Evolutionary conservation across 2,113 vertebrate species (phyloP).

Genomic region (Hippocampus zosterae): DNA sequence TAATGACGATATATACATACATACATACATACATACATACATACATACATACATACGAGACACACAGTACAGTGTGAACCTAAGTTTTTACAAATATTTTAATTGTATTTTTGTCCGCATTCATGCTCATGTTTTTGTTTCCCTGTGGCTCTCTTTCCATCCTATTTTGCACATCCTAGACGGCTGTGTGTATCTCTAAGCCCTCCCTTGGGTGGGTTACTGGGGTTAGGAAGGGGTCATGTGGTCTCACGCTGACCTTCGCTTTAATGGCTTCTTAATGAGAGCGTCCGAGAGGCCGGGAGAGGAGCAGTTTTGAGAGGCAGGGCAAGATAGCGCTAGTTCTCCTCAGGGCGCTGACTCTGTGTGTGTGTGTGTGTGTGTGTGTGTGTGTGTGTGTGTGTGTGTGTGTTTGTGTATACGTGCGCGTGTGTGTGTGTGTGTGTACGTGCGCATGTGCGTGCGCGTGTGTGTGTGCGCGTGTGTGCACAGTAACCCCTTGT

Average conservation of each 20-base stretch:
- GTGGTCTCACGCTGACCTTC: slow-evolving; percentile 49
- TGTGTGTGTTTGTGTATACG: neutral
- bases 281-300: slow-evolving; percentile 40
- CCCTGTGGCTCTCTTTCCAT: neutral
- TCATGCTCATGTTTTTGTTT: neutral
- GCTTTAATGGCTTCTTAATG: slow-evolving; percentile 64
- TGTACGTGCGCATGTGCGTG: neutral
- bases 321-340: slow-evolving; percentile 45
- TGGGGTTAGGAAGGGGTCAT: slow-evolving; percentile 56
- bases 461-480: neutral
- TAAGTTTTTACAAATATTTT: neutral
- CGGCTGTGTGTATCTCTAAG: neutral
- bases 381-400: neutral
- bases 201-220: slow-evolving; percentile 41
- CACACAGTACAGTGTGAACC: too few species aligned
- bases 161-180: neutral
- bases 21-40: too few species aligned
- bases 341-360: slow-evolving; percentile 40
- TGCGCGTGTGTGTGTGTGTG: neutral
- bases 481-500: slow-evolving; percentile 39
- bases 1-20: too few species aligned
- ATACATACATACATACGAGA: too few species aligned
- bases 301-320: slow-evolving; percentile 40
- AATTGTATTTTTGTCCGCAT: neutral
- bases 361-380: neutral